These are phyloP conservation scores for Lepidochitona cinerea DNA, from an alignment of 2,888 invertebrate genomes.

Conservation along the genomic window DNA sequence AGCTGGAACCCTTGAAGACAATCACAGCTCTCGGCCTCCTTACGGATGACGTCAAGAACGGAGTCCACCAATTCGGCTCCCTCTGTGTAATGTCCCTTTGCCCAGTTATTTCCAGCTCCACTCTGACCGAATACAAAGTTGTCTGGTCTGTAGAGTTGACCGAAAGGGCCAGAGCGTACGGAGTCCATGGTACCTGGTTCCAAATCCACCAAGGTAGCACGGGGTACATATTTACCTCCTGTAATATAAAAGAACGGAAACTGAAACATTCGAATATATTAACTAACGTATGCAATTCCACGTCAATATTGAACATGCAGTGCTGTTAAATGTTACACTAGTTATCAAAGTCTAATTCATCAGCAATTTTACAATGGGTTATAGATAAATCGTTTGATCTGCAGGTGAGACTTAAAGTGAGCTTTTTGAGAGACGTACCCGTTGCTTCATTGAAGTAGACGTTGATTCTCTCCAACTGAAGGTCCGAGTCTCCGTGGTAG, in stretches of 20 bases:
- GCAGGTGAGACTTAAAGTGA: slow-evolving; percentile 8
- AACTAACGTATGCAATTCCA: no score
- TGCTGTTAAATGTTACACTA: no score
- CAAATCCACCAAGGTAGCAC: slow-evolving; percentile 91
- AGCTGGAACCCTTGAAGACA: background rate
- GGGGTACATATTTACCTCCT: slow-evolving; percentile 89
- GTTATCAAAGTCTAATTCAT: no score
- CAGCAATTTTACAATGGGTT: no score
- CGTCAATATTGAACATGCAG: no score
- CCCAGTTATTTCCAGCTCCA: slow-evolving; percentile 60
- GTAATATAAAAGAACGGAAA: slow-evolving; percentile 2
- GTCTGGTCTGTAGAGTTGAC: slow-evolving; percentile 87
- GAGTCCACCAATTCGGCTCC: slow-evolving; percentile 68
- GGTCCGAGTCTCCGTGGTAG: slow-evolving; percentile 50
- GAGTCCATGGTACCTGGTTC: slow-evolving; percentile 80
- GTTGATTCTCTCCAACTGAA: slow-evolving; percentile 71
- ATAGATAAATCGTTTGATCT: no score
- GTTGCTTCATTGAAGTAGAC: slow-evolving; percentile 92
- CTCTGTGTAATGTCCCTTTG: slow-evolving; percentile 67
- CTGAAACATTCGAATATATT: no score
- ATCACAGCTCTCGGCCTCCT: slow-evolving; percentile 45
- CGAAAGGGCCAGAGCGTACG: slow-evolving; percentile 88
- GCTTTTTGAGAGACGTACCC: slow-evolving; percentile 24
- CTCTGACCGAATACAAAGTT: background rate
- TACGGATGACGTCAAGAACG: slow-evolving; percentile 67